Percentiles rank a stretch among this genome's conserved stretches.
phyloP scores from a whole-genome alignment of 2,113 vertebrate genomes.

The Muntiacus muntjak region DNA sequence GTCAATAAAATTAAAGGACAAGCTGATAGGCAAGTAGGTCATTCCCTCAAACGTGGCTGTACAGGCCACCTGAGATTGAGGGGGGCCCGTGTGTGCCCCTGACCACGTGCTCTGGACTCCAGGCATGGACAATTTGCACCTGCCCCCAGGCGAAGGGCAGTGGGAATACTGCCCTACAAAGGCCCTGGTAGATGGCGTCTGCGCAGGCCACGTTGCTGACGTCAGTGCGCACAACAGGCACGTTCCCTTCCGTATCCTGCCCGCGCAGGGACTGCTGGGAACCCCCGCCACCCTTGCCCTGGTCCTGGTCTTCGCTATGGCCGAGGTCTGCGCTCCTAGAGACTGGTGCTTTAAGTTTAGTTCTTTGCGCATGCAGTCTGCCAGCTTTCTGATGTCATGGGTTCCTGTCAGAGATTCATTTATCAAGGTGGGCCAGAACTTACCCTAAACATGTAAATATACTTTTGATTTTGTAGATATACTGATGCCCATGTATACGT shows the following conservation, averaged over 20 bases:
- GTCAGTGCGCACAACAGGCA: fast-evolving
- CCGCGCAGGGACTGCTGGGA: background rate
- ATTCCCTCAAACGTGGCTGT: background rate
- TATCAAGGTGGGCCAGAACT: background rate
- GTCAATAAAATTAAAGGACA: background rate
- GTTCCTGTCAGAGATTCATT: background rate
- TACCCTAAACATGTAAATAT: background rate
- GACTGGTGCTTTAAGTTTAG: background rate
- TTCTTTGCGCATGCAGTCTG: background rate
- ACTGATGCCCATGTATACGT: background rate
- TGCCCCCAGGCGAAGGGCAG: fast-evolving
- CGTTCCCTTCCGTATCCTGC: fast-evolving
- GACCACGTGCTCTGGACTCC: background rate
- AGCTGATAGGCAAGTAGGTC: background rate
- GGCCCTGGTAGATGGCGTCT: fast-evolving
- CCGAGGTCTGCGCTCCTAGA: fast-evolving
- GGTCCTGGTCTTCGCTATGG: fast-evolving
- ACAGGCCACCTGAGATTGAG: background rate
- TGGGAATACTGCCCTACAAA: fast-evolving
- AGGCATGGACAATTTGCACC: background rate
- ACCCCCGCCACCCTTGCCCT: fast-evolving
- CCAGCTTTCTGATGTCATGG: background rate
- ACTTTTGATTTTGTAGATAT: background rate
- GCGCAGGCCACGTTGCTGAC: fast-evolving
- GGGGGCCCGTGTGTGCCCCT: fast-evolving